Base-by-base conservation (phyloP, 2,113 vertebrate genomes). In the Corvus cornix region DNA sequence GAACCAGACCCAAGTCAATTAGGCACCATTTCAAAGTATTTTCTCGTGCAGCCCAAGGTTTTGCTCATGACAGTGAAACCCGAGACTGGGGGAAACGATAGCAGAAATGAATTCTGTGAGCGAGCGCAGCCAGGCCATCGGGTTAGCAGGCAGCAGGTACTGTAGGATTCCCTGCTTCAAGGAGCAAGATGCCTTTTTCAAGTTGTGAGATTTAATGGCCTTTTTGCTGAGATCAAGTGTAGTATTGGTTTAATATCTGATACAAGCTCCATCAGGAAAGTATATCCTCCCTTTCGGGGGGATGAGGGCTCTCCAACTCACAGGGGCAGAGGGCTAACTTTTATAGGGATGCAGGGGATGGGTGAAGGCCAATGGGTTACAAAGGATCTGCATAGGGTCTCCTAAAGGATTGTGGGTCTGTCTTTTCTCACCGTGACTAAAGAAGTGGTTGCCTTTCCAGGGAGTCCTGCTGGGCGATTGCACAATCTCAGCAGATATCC, bases 1-100 rank as follows among this genome's bases (percentile, higher is more conserved):
- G 97, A 96, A 92, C 68, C 16, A 15, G 89, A 46, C 90, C 95
- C 95, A 95, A 80, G 91, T 92, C 97, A 96, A 78, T 95, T 74
- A 94, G 96, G 92, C 95, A 86, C 39, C 52, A 1, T 94, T 96
- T 96, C 93, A 96, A 89, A 93, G 76, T 49, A 4, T 66, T 95
- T 95, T 89, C 90, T 76, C 87, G 39, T 63, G 87, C 80, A 87
- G 76, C 69, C 74, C 43, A 11, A 82, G 52, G 74, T 59, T 85
- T 79, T 68, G 33, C 87, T 94, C 8, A 6, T 74, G 91, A 95
- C 91, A 75, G 33, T 7, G 41, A 84, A 95, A 89, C 3, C 35
- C 5, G 11, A 93, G 92, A 33, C 22, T 10, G 1, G 3, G 83
- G 67, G 68, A 77, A 79, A 77, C 2, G 60, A 33, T 43, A 87